Evolutionary conservation across 2,888 invertebrate species (phyloP).

Genomic region (Anthrax anthrax): DNA sequence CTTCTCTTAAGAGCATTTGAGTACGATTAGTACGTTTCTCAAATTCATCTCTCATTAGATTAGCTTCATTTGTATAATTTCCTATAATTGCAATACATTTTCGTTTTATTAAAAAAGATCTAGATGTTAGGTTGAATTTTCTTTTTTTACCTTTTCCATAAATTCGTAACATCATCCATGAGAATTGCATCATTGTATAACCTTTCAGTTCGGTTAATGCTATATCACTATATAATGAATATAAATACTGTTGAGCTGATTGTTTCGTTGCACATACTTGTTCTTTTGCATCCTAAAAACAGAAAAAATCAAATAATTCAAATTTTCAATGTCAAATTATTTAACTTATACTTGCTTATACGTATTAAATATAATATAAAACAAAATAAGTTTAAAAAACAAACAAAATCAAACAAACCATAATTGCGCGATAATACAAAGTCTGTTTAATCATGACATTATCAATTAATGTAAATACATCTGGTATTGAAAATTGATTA

Average conservation of each 20-base stretch:
- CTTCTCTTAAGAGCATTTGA: slow-evolving; percentile 48
- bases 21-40: slow-evolving; percentile 51
- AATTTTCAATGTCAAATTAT: too few relatives aligned
- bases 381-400: background rate
- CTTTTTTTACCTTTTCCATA: slow-evolving; percentile 58
- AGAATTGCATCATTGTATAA: slow-evolving; percentile 79
- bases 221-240: slow-evolving; percentile 66
- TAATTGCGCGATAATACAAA: slow-evolving; percentile 47
- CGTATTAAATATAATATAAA: too few relatives aligned
- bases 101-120: too few relatives aligned
- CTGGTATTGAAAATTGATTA: slow-evolving; percentile 39
- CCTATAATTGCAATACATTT: slow-evolving; percentile 34
- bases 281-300: slow-evolving; percentile 47
- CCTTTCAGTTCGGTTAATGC: slow-evolving; percentile 75
- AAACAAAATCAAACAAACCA: slow-evolving; percentile 40
- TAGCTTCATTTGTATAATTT: slow-evolving; percentile 57
- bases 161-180: slow-evolving; percentile 66
- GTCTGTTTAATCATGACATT: slow-evolving; percentile 47
- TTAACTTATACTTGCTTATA: too few relatives aligned
- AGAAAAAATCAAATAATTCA: too few relatives aligned
- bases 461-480: slow-evolving; percentile 43
- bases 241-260: slow-evolving; percentile 69
- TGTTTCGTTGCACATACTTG: slow-evolving; percentile 58
- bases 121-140: too few relatives aligned
- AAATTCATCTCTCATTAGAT: slow-evolving; percentile 49